A percentile compares a stretch with the other conserved stretches of the same genome.
phyloP scores from a whole-genome alignment of 2,888 invertebrate genomes.

The Biston stratarius region DNA sequence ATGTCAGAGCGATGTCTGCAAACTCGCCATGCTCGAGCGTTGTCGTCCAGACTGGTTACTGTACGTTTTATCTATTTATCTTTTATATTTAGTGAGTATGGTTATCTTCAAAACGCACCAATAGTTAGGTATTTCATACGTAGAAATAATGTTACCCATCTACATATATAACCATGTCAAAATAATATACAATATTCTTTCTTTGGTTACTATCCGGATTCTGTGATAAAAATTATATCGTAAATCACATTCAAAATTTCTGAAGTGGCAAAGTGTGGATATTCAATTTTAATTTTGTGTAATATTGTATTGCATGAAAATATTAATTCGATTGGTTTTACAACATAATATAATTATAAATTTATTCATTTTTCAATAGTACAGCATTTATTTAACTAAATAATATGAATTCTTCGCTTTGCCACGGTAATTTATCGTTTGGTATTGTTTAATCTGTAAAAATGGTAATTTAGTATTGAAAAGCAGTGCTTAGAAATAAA shows the following conservation, averaged over 20 bases:
- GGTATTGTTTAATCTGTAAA: conserved; percentile 67
- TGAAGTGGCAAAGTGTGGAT: conserved; percentile 36
- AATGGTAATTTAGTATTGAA: conserved; percentile 72
- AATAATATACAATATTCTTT: background rate
- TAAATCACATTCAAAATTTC: conserved; percentile 55
- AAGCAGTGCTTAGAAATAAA: conserved; percentile 82
- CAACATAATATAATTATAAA: background rate
- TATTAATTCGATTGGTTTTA: background rate
- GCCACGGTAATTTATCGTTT: conserved; percentile 77
- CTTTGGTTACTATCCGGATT: conserved; percentile 51
- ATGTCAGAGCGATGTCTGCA: conserved; percentile 11
- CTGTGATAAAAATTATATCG: conserved; percentile 70
- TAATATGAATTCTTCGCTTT: conserved; percentile 52
- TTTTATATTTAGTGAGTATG: conserved; percentile 40
- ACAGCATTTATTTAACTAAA: background rate
- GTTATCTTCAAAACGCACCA: conserved; percentile 44
- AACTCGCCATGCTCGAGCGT: conserved; percentile 32
- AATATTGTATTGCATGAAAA: background rate
- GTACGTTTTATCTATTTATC: conserved; percentile 37
- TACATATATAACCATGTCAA: conserved; percentile 19
- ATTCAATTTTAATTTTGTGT: background rate
- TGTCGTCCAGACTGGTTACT: conserved; percentile 40
- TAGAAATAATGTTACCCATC: conserved; percentile 23
- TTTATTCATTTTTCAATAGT: background rate
- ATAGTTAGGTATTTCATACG: conserved; percentile 41